Conservation (phyloP, 2,113 vertebrate genomes). For the Colius striatus region DNA sequence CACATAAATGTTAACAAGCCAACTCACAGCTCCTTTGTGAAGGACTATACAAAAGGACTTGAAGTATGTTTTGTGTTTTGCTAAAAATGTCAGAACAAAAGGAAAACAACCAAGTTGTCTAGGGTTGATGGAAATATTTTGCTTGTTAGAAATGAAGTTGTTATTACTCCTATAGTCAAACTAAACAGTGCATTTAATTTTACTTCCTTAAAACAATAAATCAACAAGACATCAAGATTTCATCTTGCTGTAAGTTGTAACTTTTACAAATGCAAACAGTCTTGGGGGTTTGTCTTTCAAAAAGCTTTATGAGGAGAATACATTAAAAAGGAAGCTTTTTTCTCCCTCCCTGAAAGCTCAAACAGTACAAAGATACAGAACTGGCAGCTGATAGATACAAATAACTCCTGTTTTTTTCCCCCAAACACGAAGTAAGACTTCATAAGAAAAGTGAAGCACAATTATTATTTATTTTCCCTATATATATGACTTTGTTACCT, state of each 20-base stretch:
- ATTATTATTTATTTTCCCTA: not conserved
- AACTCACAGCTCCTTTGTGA: not conserved
- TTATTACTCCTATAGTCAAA: not conserved
- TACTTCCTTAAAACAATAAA: not conserved
- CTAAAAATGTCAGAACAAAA: not conserved
- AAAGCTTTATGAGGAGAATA: not conserved
- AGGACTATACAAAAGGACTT: not conserved
- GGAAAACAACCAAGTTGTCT: not conserved
- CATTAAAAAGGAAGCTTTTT: not conserved
- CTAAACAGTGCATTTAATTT: not conserved
- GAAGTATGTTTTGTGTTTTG: not conserved
- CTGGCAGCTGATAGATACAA: not conserved
- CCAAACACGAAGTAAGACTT: not conserved
- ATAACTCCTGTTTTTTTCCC: not conserved
- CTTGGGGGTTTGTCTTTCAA: not conserved
- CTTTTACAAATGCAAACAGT: not conserved
- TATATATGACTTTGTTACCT: not conserved
- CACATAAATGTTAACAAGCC: not conserved
- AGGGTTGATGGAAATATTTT: not conserved
- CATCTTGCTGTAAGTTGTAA: not conserved
- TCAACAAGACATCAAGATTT: not conserved
- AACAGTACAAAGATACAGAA: not conserved
- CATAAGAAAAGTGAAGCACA: not conserved
- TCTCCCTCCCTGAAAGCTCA: not conserved
- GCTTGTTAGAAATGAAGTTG: not conserved